Evolutionary conservation across 1,140 invertebrate species (phyloP), one percentile per base, ranked within the genome.

Genomic region (Alviniconcha marisindica): DNA sequence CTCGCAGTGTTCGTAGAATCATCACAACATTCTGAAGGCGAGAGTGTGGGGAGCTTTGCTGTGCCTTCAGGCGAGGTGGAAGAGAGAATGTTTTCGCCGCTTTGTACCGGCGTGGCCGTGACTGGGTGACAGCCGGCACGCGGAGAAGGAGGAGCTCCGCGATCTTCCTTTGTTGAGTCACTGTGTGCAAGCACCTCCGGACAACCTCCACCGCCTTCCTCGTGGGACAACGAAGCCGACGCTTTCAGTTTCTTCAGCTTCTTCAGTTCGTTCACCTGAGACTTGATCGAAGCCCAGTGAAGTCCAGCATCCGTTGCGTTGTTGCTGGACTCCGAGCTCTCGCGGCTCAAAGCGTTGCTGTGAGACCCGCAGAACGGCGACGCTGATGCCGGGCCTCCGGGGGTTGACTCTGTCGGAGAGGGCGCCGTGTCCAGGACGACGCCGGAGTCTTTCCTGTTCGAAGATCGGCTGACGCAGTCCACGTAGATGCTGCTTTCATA

Each of bases 391-490:
- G 63, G 5, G 63, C 14, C 2, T 1, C 28, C 28, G n/a, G 63
- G 28, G 5, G 63, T 33, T 7, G 14, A 33, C 2, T 66, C 28
- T 7, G 63, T 33, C 28, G n/a, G 63, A 21, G 63, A 66, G 63
- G 60, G 60, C 12, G 36, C 63, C 63, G 36, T 66, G 63, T 66
- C 63, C 28, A 10, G 63, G 28, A 33, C 63, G 2, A 66, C 63
- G 5, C 63, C 63, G 63, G 63, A 66, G 63, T 66, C 63, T 21
- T 66, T 66, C 63, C 63, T 66, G 28, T 66, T 33, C 63, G 31
- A 33, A 36, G 0, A 33, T 7, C 28, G 36, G 28, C 63, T 66
- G 63, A 66, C 31, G 63, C 63, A 66, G 31, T 66, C 63, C 63
- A 66, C 18, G 28, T 66, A 66, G 28, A 33, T 7, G 18, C 63